Evolutionary conservation across 2,888 invertebrate genomes (phyloP).

Genomic region (Synergus laeviventris): DNA sequence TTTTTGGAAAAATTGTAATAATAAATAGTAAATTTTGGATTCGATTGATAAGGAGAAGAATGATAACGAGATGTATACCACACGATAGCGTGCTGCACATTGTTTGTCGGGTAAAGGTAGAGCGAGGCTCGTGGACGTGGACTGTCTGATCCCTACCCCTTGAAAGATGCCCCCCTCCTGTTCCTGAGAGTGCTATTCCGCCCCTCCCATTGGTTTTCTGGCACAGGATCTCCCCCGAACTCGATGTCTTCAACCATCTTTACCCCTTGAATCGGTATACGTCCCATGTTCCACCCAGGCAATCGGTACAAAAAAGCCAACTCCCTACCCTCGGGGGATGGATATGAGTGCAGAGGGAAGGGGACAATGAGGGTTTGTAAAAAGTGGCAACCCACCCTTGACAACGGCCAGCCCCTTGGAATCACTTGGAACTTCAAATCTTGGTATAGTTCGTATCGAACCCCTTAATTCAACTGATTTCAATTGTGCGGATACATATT

Average conservation of each 20-base stretch:
- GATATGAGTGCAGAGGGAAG: neutral
- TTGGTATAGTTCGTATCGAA: neutral
- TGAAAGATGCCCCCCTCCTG: constrained; percentile 52
- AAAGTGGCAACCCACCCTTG: constrained; percentile 7
- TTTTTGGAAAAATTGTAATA: neutral
- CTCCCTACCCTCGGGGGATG: neutral
- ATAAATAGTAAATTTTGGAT: neutral
- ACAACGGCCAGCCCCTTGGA: neutral
- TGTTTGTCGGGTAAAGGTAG: constrained; percentile 64
- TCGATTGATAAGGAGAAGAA: constrained; percentile 40
- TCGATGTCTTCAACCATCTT: neutral
- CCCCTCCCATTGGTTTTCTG: constrained; percentile 45
- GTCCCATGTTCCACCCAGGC: constrained; percentile 42
- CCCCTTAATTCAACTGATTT: too few species aligned
- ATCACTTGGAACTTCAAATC: neutral
- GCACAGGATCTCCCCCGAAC: constrained; percentile 37
- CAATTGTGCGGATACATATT: too few species aligned
- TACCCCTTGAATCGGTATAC: neutral
- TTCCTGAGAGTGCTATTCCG: constrained; percentile 55
- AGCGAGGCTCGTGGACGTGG: constrained; percentile 47
- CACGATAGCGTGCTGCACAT: constrained; percentile 72
- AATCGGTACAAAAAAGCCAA: neutral
- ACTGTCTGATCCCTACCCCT: constrained; percentile 42
- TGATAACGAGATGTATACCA: constrained; percentile 64
- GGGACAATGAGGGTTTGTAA: neutral